These are phyloP conservation scores for Temnothorax unifasciatus DNA, from an alignment of 2,888 invertebrate species.

Conservation along the genomic window DNA sequence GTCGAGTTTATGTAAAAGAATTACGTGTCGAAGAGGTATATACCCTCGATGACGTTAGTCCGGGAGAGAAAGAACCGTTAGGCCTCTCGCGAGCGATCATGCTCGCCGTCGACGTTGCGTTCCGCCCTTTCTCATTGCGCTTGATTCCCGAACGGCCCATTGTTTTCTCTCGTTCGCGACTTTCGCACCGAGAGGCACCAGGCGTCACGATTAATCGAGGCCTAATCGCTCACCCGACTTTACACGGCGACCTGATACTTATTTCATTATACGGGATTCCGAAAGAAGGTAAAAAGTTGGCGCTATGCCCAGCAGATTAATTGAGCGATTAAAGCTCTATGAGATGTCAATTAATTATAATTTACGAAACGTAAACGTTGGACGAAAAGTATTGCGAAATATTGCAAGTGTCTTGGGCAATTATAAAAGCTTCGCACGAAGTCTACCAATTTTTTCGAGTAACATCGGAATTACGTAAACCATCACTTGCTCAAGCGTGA, in stretches of 20 bases:
- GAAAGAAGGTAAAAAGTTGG: not conserved
- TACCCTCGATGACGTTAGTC: constrained; percentile 64
- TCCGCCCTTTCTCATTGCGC: constrained; percentile 72
- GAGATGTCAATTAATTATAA: not conserved
- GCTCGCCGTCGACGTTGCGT: constrained; percentile 63
- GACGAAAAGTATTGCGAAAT: constrained; percentile 20
- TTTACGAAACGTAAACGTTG: constrained; percentile 23
- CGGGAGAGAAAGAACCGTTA: constrained; percentile 64
- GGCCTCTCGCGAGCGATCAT: constrained; percentile 57
- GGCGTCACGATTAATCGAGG: constrained; percentile 39
- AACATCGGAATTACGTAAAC: constrained; percentile 25
- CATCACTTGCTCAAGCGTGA: constrained; percentile 17
- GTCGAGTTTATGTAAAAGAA: constrained; percentile 59
- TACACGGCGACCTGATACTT: not conserved
- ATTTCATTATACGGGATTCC: not conserved
- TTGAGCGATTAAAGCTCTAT: constrained; percentile 5
- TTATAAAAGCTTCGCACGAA: constrained; percentile 8
- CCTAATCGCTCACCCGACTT: constrained; percentile 29
- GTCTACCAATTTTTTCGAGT: not conserved
- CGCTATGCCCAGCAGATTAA: not conserved
- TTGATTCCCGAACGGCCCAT: constrained; percentile 69
- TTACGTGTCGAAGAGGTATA: constrained; percentile 68
- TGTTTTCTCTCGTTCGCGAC: constrained; percentile 68
- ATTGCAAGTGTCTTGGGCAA: not conserved
- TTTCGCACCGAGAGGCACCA: constrained; percentile 14